These are phyloP conservation scores for Hirundo rustica DNA, from an alignment of 2,797 vertebrate genomes.

Conservation along the genomic window DNA sequence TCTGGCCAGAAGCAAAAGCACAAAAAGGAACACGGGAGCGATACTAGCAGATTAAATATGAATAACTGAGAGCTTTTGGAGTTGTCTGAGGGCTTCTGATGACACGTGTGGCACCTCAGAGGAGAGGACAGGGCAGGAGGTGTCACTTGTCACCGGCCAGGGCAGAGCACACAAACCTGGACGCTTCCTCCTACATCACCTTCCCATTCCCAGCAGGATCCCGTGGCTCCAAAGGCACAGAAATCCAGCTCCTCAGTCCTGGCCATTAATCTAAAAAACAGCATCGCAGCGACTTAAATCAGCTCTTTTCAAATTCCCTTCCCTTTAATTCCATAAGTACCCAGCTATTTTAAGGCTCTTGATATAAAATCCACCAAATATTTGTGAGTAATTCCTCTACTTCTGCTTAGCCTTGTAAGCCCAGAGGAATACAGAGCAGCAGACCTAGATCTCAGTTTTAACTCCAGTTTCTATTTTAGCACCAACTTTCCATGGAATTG, in stretches of 20 bases:
- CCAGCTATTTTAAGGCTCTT: neutral
- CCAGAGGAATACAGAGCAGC: neutral
- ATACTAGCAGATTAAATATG: neutral
- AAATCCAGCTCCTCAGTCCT: neutral
- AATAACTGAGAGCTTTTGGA: neutral
- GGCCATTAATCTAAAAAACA: neutral
- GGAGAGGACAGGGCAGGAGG: neutral
- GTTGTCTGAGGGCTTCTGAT: neutral
- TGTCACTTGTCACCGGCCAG: rapidly evolving
- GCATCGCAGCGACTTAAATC: neutral
- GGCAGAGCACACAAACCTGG: neutral
- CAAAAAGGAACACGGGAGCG: neutral
- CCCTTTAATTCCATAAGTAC: neutral
- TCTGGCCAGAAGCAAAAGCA: neutral
- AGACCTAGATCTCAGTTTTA: conserved; percentile 27
- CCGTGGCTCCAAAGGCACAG: neutral
- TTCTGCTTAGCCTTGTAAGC: neutral
- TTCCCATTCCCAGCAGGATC: neutral
- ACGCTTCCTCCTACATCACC: neutral
- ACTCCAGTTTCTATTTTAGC: conserved; percentile 4
- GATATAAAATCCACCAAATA: conserved; percentile 18
- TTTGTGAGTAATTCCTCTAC: conserved; percentile 9
- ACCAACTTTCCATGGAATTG: neutral
- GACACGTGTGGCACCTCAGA: neutral
- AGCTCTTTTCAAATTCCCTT: conserved; percentile 9